Evolutionary conservation across 1,140 invertebrate genomes (phyloP).

Genomic region (Papilio helenus): DNA sequence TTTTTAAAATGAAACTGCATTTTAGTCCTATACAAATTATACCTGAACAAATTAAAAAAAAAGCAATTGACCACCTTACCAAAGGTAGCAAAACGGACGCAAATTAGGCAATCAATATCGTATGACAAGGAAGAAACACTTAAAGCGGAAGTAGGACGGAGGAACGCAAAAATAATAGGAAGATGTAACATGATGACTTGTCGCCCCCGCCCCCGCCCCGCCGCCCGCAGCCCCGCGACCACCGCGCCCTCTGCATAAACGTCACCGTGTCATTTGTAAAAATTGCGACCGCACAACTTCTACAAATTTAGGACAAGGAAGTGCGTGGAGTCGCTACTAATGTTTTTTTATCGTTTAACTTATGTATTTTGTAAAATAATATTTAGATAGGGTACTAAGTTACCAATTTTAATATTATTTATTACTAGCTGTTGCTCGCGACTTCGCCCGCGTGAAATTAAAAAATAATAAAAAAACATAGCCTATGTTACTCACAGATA

Average conservation of each 20-base stretch:
- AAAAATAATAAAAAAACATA: too few relatives aligned
- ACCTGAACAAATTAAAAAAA: neutral
- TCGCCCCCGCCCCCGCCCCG: slow-evolving; percentile 42
- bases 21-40: neutral
- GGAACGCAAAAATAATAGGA: slow-evolving; percentile 73
- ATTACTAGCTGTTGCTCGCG: too few relatives aligned
- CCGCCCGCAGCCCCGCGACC: too few relatives aligned
- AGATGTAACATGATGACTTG: slow-evolving; percentile 80
- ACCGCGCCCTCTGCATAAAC: slow-evolving; percentile 73
- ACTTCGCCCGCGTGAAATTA: too few relatives aligned
- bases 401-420: too few relatives aligned
- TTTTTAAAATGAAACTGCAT: neutral
- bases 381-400: neutral
- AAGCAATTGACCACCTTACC: neutral
- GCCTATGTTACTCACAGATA: too few relatives aligned
- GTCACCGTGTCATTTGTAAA: slow-evolving; percentile 82
- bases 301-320: slow-evolving; percentile 67
- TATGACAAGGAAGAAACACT: slow-evolving; percentile 55
- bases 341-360: slow-evolving; percentile 1
- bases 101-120: slow-evolving; percentile 46
- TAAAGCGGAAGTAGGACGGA: slow-evolving; percentile 53
- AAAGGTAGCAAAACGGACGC: slow-evolving; percentile 45
- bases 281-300: slow-evolving; percentile 79
- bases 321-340: slow-evolving; percentile 47
- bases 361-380: neutral